A percentile compares a stretch with the other conserved stretches of the same genome.
These are phyloP conservation scores for Lasiurus borealis DNA, from an alignment of 2,113 vertebrate species.

Conservation along the genomic window DNA sequence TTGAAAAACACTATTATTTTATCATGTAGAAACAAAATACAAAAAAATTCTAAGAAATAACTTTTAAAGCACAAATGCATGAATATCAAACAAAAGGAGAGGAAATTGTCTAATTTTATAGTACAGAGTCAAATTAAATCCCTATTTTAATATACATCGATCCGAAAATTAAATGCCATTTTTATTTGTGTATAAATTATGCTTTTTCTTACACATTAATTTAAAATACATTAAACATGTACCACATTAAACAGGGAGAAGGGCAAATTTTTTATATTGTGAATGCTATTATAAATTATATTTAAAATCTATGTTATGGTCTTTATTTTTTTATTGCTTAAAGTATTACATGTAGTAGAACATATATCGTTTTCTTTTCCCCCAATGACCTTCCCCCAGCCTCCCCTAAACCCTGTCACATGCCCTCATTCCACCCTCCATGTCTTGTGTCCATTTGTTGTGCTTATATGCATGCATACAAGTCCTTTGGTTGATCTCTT, in stretches of 20 bases:
- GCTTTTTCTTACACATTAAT: conserved; percentile 46
- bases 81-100: conserved; percentile 24
- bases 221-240: conserved; percentile 49
- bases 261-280: conserved; percentile 39
- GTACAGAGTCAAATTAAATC: conserved; percentile 21
- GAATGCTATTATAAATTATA: conserved; percentile 17
- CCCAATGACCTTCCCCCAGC: no score
- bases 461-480: no score
- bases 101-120: conserved; percentile 49
- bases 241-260: conserved; percentile 3
- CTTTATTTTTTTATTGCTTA: no score
- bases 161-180: conserved; percentile 26
- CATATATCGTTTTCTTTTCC: no score
- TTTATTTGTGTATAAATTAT: background rate
- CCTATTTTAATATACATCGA: conserved; percentile 40
- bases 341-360: no score
- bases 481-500: no score
- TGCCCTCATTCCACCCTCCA: no score
- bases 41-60: conserved; percentile 30
- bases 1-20: conserved; percentile 50
- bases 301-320: conserved; percentile 27
- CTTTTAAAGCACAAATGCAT: conserved; percentile 41
- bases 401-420: no score
- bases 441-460: no score
- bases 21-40: conserved; percentile 37